Evolutionary conservation across 2,888 invertebrate genomes (phyloP).

Genomic region (Noctua fimbriata): DNA sequence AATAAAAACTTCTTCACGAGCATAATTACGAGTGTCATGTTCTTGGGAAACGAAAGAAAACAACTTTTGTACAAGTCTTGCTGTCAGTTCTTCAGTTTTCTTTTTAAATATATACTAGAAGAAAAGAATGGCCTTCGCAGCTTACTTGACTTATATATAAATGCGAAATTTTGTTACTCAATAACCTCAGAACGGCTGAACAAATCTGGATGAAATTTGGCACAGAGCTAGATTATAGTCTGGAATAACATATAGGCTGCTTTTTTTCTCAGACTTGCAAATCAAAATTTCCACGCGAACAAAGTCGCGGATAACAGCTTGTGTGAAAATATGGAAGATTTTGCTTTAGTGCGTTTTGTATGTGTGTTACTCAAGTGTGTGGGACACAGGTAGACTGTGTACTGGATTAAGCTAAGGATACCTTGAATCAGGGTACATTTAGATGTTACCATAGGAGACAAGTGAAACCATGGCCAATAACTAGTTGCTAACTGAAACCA

Average conservation of each 20-base stretch:
- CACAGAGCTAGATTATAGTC: not conserved
- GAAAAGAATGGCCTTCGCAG: not conserved
- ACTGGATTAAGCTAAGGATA: not conserved
- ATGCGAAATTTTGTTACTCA: not conserved
- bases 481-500: not conserved
- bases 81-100: constrained; percentile 24
- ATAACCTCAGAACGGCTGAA: not conserved
- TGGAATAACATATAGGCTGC: no score
- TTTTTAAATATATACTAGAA: constrained; percentile 20
- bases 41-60: constrained; percentile 42
- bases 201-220: not conserved
- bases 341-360: not conserved
- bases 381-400: not conserved
- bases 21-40: constrained; percentile 40
- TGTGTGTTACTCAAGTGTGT: not conserved
- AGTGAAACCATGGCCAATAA: not conserved
- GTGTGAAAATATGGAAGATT: not conserved
- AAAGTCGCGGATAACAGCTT: no score
- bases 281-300: no score
- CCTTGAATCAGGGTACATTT: no score
- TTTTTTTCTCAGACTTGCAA: not conserved
- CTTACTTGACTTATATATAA: not conserved
- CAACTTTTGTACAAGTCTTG: not conserved
- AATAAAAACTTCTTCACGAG: constrained; percentile 40
- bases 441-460: no score